phyloP scores from a whole-genome alignment of 1,140 invertebrate species.

The Trichonephila clavata region DNA sequence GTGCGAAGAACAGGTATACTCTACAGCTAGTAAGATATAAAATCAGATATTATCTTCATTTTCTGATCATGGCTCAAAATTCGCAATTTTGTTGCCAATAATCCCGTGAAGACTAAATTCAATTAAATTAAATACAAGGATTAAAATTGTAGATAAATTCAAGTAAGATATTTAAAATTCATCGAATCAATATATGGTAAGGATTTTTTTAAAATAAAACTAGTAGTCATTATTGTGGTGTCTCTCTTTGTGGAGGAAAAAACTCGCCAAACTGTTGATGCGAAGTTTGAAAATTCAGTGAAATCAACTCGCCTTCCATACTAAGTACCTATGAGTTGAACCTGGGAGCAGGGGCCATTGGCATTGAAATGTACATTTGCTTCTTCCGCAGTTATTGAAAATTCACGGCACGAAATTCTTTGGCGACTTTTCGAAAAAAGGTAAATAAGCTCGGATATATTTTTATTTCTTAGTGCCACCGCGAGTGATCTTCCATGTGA shows the following conservation, averaged over 20 bases:
- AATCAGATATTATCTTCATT: no score
- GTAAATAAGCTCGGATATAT: conserved; percentile 15
- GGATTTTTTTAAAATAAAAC: no score
- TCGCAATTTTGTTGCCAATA: no score
- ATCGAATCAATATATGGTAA: no score
- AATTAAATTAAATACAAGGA: no score
- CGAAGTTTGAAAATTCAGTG: conserved; percentile 5
- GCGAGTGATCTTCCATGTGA: not conserved
- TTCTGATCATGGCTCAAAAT: no score
- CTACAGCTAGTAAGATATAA: no score
- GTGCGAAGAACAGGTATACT: no score
- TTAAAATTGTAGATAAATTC: no score
- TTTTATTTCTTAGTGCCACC: conserved; percentile 3
- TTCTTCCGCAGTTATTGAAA: not conserved
- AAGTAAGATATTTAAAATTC: no score
- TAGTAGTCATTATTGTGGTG: not conserved
- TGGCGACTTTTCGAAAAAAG: conserved; percentile 3
- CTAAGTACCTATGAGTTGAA: not conserved
- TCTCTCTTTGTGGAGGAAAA: not conserved
- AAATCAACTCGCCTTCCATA: not conserved
- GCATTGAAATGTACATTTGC: conserved; percentile 18
- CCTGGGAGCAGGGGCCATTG: conserved; percentile 1
- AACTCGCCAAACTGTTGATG: conserved; percentile 2
- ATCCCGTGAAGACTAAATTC: no score
- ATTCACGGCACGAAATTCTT: conserved; percentile 3